Percentiles rank a stretch among this genome's conserved stretches.
Evolutionary conservation across 1,140 invertebrate species (phyloP).

Genomic region (Hyposmocoma kahamanoa): DNA sequence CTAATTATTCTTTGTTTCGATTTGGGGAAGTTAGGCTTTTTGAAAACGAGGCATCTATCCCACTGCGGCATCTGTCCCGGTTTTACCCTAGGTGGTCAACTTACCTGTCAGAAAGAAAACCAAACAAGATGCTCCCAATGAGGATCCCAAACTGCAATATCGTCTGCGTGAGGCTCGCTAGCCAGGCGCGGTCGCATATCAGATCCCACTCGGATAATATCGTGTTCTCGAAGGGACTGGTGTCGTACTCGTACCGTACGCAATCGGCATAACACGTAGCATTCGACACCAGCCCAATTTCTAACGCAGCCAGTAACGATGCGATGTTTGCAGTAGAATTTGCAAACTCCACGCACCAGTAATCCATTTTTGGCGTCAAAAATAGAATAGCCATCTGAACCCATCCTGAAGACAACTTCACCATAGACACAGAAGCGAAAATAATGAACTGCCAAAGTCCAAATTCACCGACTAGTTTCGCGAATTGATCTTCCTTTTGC

Average conservation of each 20-base stretch:
- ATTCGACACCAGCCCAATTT: conserved; percentile 20
- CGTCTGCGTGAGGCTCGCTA: conserved; percentile 70
- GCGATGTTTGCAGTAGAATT: conserved; percentile 22
- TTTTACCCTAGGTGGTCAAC: too few relatives aligned
- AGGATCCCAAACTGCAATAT: conserved; percentile 70
- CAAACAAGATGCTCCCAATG: conserved; percentile 72
- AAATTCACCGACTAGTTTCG: conserved; percentile 67
- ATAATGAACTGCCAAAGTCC: conserved; percentile 75
- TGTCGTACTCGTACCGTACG: conserved; percentile 55
- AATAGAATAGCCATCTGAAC: conserved; percentile 74
- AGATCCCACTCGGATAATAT: conserved; percentile 74
- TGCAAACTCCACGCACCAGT: conserved; percentile 30
- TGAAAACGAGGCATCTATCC: too few relatives aligned
- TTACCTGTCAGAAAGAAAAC: conserved; percentile 69
- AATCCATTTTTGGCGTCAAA: conserved; percentile 36
- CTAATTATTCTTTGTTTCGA: too few relatives aligned
- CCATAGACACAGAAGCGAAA: conserved; percentile 63
- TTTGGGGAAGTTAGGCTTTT: too few relatives aligned
- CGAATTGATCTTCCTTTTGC: conserved; percentile 43
- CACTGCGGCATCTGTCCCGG: too few relatives aligned
- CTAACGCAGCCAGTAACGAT: too few relatives aligned
- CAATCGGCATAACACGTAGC: conserved; percentile 45
- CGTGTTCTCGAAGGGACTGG: conserved; percentile 56
- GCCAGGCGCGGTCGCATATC: conserved; percentile 62
- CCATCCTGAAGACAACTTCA: conserved; percentile 75